These are phyloP conservation scores for Colletes gigas DNA, from an alignment of 1,140 invertebrate genomes.

Conservation along the genomic window DNA sequence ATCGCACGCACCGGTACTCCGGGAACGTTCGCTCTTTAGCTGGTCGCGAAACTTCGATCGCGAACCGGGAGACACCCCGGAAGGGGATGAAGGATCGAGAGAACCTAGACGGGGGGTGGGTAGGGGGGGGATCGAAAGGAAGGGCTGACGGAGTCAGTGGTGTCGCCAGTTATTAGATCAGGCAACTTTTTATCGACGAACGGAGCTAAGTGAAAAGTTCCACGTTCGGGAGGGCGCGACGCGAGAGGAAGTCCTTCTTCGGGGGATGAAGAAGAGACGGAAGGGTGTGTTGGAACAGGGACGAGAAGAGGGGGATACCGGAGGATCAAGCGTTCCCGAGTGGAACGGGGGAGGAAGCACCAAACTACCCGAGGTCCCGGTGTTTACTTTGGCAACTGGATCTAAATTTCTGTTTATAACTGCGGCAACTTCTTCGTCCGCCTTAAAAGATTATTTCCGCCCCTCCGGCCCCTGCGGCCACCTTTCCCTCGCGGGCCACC, in stretches of 20 bases:
- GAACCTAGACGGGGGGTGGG: no score
- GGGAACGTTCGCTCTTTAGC: conserved; percentile 25
- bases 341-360: conserved; percentile 28
- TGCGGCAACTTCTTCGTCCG: conserved; percentile 70
- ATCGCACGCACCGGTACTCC: conserved; percentile 25
- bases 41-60: conserved; percentile 54
- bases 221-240: conserved; percentile 56
- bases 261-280: not conserved
- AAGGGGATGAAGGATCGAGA: no score
- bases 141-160: conserved; percentile 48
- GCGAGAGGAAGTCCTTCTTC: conserved; percentile 13
- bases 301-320: not conserved
- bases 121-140: not conserved
- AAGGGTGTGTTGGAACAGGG: not conserved
- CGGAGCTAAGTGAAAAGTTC: conserved; percentile 76
- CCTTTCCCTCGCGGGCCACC: no score
- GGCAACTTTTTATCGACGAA: conserved; percentile 73
- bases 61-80: no score
- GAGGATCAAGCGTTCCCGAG: conserved; percentile 36
- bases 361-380: conserved; percentile 43
- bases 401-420: conserved; percentile 78
- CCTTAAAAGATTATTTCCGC: conserved; percentile 74
- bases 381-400: conserved; percentile 76
- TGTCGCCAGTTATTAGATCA: conserved; percentile 74
- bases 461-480: conserved; percentile 21